A percentile compares a stretch with the other conserved stretches of the same genome.
Conservation (phyloP, 2,888 invertebrate species). For the Dyspetes luteomarginatus region DNA sequence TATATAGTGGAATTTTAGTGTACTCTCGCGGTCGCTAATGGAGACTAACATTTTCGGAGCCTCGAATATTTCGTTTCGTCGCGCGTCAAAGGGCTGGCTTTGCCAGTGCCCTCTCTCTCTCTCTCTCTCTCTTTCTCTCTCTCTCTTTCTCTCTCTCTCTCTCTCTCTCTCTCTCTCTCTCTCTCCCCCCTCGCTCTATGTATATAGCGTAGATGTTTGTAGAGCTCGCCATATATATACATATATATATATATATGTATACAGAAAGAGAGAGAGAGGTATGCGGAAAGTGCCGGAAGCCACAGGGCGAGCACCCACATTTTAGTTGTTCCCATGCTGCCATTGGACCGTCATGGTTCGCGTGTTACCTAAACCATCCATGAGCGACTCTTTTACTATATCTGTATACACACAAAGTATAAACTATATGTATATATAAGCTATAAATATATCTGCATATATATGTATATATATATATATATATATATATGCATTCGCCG, state of each 20-base stretch:
- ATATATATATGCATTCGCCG: conserved; percentile 43
- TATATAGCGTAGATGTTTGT: conserved; percentile 14
- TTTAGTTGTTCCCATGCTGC: conserved; percentile 58
- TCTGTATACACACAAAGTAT: neutral
- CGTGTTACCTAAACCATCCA: conserved; percentile 30
- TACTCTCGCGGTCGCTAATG: conserved; percentile 48
- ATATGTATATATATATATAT: too few species aligned
- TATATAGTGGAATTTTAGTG: conserved; percentile 32
- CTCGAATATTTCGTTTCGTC: conserved; percentile 55
- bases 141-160: too few species aligned
- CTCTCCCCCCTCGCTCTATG: too few species aligned
- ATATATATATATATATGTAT: conserved; percentile 7
- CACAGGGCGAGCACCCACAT: conserved; percentile 56
- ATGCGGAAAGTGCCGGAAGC: conserved; percentile 64
- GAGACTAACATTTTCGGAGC: conserved; percentile 51
- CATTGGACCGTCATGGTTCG: conserved; percentile 25
- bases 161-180: too few species aligned
- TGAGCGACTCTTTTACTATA: conserved; percentile 18
- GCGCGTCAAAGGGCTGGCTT: conserved; percentile 58
- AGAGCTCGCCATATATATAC: conserved; percentile 3
- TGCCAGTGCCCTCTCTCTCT: neutral
- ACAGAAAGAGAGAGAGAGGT: conserved; percentile 43
- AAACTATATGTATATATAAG: neutral
- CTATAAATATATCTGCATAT: neutral
- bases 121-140: too few species aligned